Evolutionary conservation across 2,113 vertebrate genomes (phyloP).

Genomic region (Mustelus asterias): DNA sequence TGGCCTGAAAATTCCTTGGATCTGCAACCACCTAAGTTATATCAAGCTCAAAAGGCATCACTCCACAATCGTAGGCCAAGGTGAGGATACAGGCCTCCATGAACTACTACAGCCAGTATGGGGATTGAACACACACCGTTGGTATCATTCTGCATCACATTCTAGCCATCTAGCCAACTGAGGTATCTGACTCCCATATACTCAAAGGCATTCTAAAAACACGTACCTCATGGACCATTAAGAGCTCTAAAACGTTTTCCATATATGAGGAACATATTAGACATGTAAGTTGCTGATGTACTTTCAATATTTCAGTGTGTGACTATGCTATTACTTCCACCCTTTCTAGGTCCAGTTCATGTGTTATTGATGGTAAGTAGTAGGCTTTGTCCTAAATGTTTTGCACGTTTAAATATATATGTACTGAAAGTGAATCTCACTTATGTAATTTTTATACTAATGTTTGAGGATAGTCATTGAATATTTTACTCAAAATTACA

Average conservation of each 20-base stretch:
- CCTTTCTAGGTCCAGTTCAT: neutral
- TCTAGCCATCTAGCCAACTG: too few relatives aligned
- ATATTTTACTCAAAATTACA: neutral
- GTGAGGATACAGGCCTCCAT: too few relatives aligned
- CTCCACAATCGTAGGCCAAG: too few relatives aligned
- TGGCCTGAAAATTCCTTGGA: neutral
- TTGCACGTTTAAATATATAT: neutral
- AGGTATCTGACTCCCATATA: too few relatives aligned
- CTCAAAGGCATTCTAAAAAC: neutral
- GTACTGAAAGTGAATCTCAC: neutral
- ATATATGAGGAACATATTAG: neutral
- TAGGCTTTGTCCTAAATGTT: neutral
- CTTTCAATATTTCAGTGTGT: neutral
- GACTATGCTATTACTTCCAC: neutral
- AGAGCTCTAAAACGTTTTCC: neutral
- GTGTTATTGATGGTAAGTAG: constrained; percentile 27
- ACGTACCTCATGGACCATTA: too few relatives aligned
- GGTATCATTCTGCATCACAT: too few relatives aligned
- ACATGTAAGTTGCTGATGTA: neutral
- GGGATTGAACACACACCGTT: too few relatives aligned
- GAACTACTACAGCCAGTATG: too few relatives aligned
- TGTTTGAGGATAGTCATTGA: neutral
- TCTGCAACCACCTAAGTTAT: too few relatives aligned
- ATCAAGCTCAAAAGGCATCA: too few relatives aligned
- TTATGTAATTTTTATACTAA: neutral